Evolutionary conservation across 2,888 invertebrate species (phyloP), one percentile per base, ranked within the genome.

Genomic region (Macrosoma leucophasiata): DNA sequence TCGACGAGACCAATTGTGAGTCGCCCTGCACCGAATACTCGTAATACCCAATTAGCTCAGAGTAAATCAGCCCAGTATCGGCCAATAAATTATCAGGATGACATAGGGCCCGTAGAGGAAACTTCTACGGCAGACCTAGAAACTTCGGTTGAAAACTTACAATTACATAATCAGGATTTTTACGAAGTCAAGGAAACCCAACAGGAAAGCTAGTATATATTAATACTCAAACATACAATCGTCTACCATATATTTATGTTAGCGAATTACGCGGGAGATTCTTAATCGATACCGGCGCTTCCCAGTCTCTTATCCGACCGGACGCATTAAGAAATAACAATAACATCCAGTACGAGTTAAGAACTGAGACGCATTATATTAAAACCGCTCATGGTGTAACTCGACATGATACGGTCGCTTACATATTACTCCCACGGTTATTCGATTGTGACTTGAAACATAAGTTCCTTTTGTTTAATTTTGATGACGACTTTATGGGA

Each of bases 381-480:
- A 63, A 61, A 50, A 70, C 68, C 36, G 67, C 71, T 0, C 69
- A 73, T 14, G 58, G 53, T 17, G 58, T 58, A 0, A 62, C 68
- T 11, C 62, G 45, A 26, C 50, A 53, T 18, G 42, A 43, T 0
- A 13, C 48, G 11, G 48, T 54, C 25, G 45, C 33, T 12, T 40
- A 39, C 8, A 22, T 39, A 20, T 22, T 25, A 35, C 19, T 41
- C n/a, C 41, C 44, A 29, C 35, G 20, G 13, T 1, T 52, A 24
- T 52, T 57, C 29, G 50, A 50, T 0, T 26, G 33, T 9, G 28
- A 54, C 1, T 38, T 39, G 4, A 49, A 25, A 1, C 52, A 55
- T 19, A 54, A 55, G 25, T 55, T 58, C 18, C 17, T 55, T 10
- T 24, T 57, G 2, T 55, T 50, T 11, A 39, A 51, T 1, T 57